Base-by-base conservation (phyloP, 2,797 vertebrate genomes). In the Hemitrygon akajei region DNA sequence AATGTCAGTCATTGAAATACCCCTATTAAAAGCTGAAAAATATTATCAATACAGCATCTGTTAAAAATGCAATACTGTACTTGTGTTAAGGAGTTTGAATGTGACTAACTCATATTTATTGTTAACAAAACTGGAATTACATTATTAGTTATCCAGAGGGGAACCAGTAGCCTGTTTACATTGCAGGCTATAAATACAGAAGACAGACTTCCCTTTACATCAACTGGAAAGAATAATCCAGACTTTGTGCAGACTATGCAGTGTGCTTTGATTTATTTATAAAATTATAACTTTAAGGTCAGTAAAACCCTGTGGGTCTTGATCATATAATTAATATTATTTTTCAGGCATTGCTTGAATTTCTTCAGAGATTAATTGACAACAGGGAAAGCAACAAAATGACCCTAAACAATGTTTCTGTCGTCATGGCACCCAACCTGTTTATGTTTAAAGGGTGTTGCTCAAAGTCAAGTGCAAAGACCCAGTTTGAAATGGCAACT, bases 391-490 rank as follows among this genome's bases (percentile, higher is more conserved):
- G 97, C 94, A 99, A 99, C 94, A 99, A 98, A 96, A 99, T 99
- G 99, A 99, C 97, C 0, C 94, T 98, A 80, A 99, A 98, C 95
- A 99, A 99, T 14, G 97, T 99, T 37, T 98, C 98, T 0, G 97
- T 99, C 96, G 97, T 99, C 95, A 99, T 99, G 98, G 98, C 99
- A 10, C 99, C 99, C 63, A 99, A 99, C 96, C 98, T 99, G 96
- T 99, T 99, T 96, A 98, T 98, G 66, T 98, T 97, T 94, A 98
- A 98, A 94, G 96, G 97, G 0, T 95, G 98, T 94, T 96, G 97
- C 94, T 96, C 96, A 93, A 99, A 99, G 96, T 95, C 96, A 77
- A 96, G 96, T 0, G 98, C 98, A 93, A 98, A 99, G 94, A 97
- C 96, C 94, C 98, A 99, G 95, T 97, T 98, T 94, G 96, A 95